Percentiles rank a stretch among this genome's conserved stretches.
phyloP scores from a whole-genome alignment of 2,888 invertebrate genomes.

The Troides oblongomaculatus region DNA sequence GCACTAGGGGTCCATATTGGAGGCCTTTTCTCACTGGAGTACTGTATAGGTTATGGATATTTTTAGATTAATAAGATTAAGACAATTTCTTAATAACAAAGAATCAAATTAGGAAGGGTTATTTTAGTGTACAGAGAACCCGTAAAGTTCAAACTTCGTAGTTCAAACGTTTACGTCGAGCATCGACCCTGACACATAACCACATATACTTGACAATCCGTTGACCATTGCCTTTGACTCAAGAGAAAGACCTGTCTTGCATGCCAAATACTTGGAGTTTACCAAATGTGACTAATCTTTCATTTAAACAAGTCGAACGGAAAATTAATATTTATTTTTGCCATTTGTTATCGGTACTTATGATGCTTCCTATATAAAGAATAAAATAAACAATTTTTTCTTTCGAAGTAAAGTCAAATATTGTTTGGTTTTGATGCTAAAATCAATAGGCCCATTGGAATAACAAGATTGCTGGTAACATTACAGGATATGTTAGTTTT shows the following conservation, averaged over 20 bases:
- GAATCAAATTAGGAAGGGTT: too few relatives aligned
- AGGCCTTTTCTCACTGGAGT: too few relatives aligned
- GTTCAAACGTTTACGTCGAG: slow-evolving; percentile 35
- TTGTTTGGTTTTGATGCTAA: too few relatives aligned
- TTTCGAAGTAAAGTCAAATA: too few relatives aligned
- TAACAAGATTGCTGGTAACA: too few relatives aligned
- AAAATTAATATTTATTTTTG: slow-evolving; percentile 29
- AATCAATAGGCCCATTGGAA: too few relatives aligned
- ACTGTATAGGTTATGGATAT: too few relatives aligned
- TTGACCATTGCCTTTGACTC: slow-evolving; percentile 46
- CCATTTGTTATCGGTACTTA: slow-evolving; percentile 17
- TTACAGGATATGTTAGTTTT: too few relatives aligned
- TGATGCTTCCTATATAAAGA: slow-evolving; percentile 17
- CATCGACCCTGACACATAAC: slow-evolving; percentile 52
- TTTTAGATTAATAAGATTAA: too few relatives aligned
- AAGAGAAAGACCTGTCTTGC: slow-evolving; percentile 41
- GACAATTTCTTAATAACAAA: too few relatives aligned
- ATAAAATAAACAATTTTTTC: too few relatives aligned
- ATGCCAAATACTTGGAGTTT: slow-evolving; percentile 46
- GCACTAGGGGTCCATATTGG: too few relatives aligned
- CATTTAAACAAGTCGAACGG: slow-evolving; percentile 41
- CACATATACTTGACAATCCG: slow-evolving; percentile 49
- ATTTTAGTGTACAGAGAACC: background rate
- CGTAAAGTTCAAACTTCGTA: slow-evolving; percentile 8
- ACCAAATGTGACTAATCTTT: slow-evolving; percentile 51